phyloP scores from a whole-genome alignment of 2,888 invertebrate species.

The Meteorus colon region DNA sequence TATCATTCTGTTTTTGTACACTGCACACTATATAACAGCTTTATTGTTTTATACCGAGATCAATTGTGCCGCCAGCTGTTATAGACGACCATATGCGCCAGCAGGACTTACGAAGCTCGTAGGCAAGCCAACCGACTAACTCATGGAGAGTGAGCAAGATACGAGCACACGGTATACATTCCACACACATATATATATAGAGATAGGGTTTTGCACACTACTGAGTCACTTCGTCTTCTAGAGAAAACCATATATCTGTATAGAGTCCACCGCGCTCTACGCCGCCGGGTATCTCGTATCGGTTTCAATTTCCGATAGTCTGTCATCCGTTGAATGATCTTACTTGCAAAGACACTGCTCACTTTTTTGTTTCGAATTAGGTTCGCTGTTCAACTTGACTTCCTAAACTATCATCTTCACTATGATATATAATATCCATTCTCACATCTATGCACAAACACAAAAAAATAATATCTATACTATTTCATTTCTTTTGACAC shows the following conservation, averaged over 20 bases:
- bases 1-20: slow-evolving; percentile 4
- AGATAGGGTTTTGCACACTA: background rate
- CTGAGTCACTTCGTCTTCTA: slow-evolving; percentile 17
- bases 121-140: slow-evolving; percentile 18
- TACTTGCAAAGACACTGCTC: slow-evolving; percentile 3
- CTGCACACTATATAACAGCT: slow-evolving; percentile 38
- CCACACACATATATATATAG: background rate
- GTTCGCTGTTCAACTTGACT: background rate
- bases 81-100: slow-evolving; percentile 47
- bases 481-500: background rate
- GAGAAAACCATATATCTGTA: background rate
- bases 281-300: background rate
- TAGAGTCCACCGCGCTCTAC: background rate
- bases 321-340: slow-evolving; percentile 29
- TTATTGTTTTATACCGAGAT: slow-evolving; percentile 54
- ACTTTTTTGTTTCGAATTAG: slow-evolving; percentile 10
- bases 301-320: slow-evolving; percentile 27
- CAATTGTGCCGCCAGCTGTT: slow-evolving; percentile 55
- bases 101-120: slow-evolving; percentile 20
- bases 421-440: too few relatives aligned
- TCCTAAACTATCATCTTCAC: too few relatives aligned
- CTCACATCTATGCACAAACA: background rate
- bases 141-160: background rate
- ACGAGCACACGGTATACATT: background rate
- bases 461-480: background rate